Evolutionary conservation across 2,797 vertebrate genomes (phyloP).

Genomic region (Macropodus opercularis): DNA sequence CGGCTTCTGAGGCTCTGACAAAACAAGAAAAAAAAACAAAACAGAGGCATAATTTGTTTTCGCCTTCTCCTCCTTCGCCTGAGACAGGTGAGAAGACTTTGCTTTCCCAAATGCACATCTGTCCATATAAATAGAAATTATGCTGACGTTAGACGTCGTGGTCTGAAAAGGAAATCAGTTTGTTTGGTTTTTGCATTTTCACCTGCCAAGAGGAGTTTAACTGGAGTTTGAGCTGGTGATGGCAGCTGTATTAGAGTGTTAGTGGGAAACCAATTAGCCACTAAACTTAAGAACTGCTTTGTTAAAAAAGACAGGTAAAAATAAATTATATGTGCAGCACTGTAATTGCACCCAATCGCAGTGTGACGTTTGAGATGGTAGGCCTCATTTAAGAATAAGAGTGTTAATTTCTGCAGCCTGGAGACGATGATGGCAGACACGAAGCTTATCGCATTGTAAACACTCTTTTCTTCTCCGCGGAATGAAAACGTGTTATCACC

Average conservation of each 20-base stretch:
- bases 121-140: conserved; percentile 51
- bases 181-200: conserved; percentile 17
- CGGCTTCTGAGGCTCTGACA: conserved; percentile 44
- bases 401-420: conserved; percentile 9
- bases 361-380: conserved; percentile 6
- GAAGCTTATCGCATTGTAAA: conserved; percentile 17
- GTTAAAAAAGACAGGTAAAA: conserved; percentile 1
- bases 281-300: conserved; percentile 13
- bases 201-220: conserved; percentile 3
- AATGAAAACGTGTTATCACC: conserved; percentile 19
- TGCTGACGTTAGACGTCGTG: conserved; percentile 26
- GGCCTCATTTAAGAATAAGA: conserved; percentile 5
- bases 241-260: too few relatives aligned
- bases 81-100: conserved; percentile 49
- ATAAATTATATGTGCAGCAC: too few relatives aligned
- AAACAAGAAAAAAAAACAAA: conserved; percentile 8
- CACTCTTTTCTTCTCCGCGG: conserved; percentile 1
- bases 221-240: conserved; percentile 11
- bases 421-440: conserved; percentile 11
- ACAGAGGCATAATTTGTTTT: conserved; percentile 55
- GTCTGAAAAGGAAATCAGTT: conserved; percentile 22
- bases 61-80: conserved; percentile 42
- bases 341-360: too few relatives aligned
- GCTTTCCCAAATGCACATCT: conserved; percentile 32
- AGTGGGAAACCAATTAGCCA: conserved; percentile 18